Evolutionary conservation across 2,888 invertebrate genomes (phyloP), one percentile per base, ranked within the genome.

Genomic region (Schrankia costaestrigalis): DNA sequence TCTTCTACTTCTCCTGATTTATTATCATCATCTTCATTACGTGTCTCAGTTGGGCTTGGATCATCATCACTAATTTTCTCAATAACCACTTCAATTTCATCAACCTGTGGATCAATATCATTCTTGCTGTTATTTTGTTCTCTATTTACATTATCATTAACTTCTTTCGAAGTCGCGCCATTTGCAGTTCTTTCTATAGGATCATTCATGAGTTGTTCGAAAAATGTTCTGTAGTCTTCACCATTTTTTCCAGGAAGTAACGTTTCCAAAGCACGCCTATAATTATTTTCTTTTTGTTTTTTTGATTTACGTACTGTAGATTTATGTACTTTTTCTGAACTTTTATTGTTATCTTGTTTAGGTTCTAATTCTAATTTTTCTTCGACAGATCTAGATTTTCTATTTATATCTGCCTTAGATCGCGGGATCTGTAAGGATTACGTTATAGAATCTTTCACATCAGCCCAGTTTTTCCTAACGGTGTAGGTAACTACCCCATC

Each of bases 121-220:
- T n/a, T n/a, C n/a, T n/a, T n/a, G n/a, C n/a, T n/a, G n/a, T n/a
- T n/a, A n/a, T n/a, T n/a, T n/a, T n/a, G n/a, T n/a, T n/a, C n/a
- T n/a, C n/a, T n/a, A n/a, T n/a, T n/a, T 6, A 17, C 22, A 12
- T 30, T 21, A 9, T 35, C 35, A 3, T 35, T 30, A 3, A 26
- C 8, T 17, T 26, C 19, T 22, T 30, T 30, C 11, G 5, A 6
- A 12, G 14, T 5, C 4, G 8, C n/a, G 2, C 7, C 12, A 8
- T n/a, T 10, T 2, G 11, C 26, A 1, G 26, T 11, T 12, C 22
- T 26, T 5, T 53, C 47, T 15, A 18, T 21, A 3, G 55, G 35
- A 19, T 38, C 22, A 11, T 5, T 24, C 4, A 41, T 19, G 1
- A 36, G 6, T 11, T 50, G 40, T 33, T 54, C 33, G 17, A 41